Percentiles rank a stretch among this genome's conserved stretches.
These are phyloP conservation scores for Oreotrochilus melanogaster DNA, from an alignment of 2,113 vertebrate species.

Conservation along the genomic window DNA sequence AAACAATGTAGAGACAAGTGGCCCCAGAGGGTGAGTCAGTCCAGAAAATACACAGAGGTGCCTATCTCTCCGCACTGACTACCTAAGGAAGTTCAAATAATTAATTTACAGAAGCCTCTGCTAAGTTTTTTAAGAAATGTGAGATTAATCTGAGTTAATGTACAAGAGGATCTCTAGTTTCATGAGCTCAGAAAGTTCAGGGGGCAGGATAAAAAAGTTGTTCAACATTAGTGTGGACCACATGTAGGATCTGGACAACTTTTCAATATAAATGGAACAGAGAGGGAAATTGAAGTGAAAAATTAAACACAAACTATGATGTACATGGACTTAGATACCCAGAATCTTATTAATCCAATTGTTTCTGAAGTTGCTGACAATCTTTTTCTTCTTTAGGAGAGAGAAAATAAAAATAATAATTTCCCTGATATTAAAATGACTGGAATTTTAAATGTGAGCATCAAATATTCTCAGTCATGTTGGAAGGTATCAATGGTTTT, in stretches of 20 bases:
- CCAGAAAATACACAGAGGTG: not conserved
- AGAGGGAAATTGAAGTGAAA: not conserved
- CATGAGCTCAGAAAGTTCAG: not conserved
- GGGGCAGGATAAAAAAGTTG: not conserved
- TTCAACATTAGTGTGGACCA: not conserved
- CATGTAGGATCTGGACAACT: not conserved
- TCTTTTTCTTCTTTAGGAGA: not conserved
- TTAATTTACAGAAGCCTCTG: not conserved
- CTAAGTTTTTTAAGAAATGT: not conserved
- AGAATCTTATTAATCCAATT: not conserved
- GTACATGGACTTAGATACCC: not conserved
- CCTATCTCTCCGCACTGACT: not conserved
- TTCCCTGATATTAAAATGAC: not conserved
- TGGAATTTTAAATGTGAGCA: not conserved
- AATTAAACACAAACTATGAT: not conserved
- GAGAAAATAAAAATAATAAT: not conserved
- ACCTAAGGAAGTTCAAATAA: not conserved
- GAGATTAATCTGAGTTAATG: not conserved
- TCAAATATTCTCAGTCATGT: not conserved
- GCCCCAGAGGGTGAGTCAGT: not conserved
- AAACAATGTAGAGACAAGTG: not conserved
- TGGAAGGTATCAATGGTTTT: not conserved
- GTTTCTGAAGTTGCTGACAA: not conserved
- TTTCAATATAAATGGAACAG: not conserved
- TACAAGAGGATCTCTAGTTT: not conserved